Evolutionary conservation across 2,888 invertebrate genomes (phyloP), one percentile per base, ranked within the genome.

Genomic region (Cheilosia urbana): DNA sequence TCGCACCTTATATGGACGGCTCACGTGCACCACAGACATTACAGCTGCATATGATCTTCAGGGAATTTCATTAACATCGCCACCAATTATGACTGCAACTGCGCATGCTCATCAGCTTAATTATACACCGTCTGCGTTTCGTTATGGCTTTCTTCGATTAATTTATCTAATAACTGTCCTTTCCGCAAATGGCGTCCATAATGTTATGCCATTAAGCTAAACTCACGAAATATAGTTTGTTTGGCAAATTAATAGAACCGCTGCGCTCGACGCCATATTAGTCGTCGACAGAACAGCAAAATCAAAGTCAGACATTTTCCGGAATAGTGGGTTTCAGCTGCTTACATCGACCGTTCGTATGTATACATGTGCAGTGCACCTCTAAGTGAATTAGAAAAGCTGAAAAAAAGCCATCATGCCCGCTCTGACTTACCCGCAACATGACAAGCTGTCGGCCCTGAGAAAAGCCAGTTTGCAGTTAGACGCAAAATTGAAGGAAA

Each of bases 371-470:
- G 60, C 62, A 30, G 66, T 69, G 75, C 53, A 66, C 65, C 68
- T 72, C 71, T 62, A 80, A 68, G 69, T 42, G 19, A 69, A 75
- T 69, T 42, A 57, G 19, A 58, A 45, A 30, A 30, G 30, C 9
- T 30, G 9, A 71, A 60, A 30, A 57, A 66, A 53, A 51, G 60
- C 11, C 37, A 37, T 13, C 11, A 58, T 42, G 68, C 76, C 55
- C 77, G 77, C 63, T 63, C 79, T 69, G 69, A 85, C 76, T 69
- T 69, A 40, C 58, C 49, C 69, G 73, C 75, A 65, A 69, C 79
- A 85, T 85, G 85, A 85, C 77, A 85, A 85, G 85, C 81, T 72
- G 85, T 51, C 72, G 85, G 76, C 85, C 85, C 81, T 85, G 85
- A 77, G 85, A 77, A 78, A 81, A 85, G 81, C 85, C 85, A 85